Evolutionary conservation across 2,797 vertebrate genomes (phyloP).

Genomic region (Lagocephalus sceleratus): DNA sequence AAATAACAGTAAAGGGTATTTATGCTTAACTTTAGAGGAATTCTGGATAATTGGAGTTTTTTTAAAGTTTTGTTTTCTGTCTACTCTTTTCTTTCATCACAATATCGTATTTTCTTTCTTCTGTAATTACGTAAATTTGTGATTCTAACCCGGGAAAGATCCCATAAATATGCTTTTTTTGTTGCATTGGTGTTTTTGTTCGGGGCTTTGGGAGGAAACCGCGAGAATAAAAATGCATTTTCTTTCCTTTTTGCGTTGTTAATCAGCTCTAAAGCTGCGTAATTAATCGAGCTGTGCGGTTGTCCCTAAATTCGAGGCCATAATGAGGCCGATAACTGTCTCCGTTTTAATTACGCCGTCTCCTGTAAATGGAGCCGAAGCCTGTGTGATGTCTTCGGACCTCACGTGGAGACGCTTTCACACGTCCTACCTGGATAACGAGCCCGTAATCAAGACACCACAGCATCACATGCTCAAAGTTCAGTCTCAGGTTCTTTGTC

Average conservation of each 20-base stretch:
- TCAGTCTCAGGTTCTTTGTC: no score
- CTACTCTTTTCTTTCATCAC: background rate
- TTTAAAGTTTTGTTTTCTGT: background rate
- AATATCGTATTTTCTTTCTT: no score
- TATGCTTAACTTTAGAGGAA: no score
- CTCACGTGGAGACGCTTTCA: conserved; percentile 20
- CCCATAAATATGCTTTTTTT: background rate
- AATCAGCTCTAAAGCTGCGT: conserved; percentile 50
- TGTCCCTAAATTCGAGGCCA: conserved; percentile 43
- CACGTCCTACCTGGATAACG: conserved; percentile 28
- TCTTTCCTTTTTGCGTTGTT: conserved; percentile 24
- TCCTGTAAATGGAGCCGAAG: conserved; percentile 51
- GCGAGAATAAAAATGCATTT: background rate
- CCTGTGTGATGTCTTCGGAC: conserved; percentile 26
- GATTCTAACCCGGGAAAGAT: no score
- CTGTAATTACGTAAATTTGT: no score
- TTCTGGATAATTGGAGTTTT: no score
- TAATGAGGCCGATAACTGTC: conserved; percentile 61
- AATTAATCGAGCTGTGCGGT: conserved; percentile 63
- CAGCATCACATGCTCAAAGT: background rate
- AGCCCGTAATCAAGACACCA: background rate
- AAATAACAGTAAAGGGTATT: background rate
- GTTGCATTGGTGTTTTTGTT: conserved; percentile 2
- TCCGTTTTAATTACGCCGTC: conserved; percentile 67
- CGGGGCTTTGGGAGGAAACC: background rate